phyloP scores from a whole-genome alignment of 2,113 vertebrate genomes.

The Xiphorhynchus elegans region DNA sequence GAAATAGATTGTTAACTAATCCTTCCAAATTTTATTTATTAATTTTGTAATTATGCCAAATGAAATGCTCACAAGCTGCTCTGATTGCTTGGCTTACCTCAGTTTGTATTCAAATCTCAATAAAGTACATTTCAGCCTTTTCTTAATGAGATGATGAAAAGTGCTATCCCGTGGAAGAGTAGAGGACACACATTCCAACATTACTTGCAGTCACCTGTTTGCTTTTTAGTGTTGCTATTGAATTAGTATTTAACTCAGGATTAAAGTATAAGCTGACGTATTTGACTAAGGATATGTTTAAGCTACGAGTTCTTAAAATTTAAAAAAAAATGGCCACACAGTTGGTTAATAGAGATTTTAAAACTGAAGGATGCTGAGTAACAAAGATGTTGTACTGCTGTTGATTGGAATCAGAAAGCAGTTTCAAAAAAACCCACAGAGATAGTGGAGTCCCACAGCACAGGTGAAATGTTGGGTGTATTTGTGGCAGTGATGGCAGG shows the following conservation, averaged over 20 bases:
- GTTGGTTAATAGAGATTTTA: conserved; percentile 3
- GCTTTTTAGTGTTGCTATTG: conserved; percentile 54
- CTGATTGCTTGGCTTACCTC: conserved; percentile 46
- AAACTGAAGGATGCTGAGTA: background rate
- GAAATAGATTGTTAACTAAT: conserved; percentile 56
- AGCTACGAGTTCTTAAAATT: conserved; percentile 18
- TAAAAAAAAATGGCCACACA: background rate
- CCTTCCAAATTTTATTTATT: conserved; percentile 60
- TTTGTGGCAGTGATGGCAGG: background rate
- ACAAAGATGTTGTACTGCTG: rapidly evolving
- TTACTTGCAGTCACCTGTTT: conserved; percentile 42
- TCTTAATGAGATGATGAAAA: conserved; percentile 33
- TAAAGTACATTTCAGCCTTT: conserved; percentile 36
- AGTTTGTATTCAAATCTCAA: conserved; percentile 46
- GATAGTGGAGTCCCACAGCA: background rate
- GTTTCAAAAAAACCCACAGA: background rate
- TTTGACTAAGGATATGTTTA: conserved; percentile 49
- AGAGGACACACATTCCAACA: background rate
- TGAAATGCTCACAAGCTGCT: conserved; percentile 18
- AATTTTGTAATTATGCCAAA: conserved; percentile 44
- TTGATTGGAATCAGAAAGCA: background rate
- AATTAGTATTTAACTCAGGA: conserved; percentile 49
- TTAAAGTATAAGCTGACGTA: conserved; percentile 44
- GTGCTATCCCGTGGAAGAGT: background rate
- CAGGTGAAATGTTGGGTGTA: rapidly evolving